Base-by-base conservation (phyloP, 1,140 invertebrate species). In the Drosophila bipectinata region DNA sequence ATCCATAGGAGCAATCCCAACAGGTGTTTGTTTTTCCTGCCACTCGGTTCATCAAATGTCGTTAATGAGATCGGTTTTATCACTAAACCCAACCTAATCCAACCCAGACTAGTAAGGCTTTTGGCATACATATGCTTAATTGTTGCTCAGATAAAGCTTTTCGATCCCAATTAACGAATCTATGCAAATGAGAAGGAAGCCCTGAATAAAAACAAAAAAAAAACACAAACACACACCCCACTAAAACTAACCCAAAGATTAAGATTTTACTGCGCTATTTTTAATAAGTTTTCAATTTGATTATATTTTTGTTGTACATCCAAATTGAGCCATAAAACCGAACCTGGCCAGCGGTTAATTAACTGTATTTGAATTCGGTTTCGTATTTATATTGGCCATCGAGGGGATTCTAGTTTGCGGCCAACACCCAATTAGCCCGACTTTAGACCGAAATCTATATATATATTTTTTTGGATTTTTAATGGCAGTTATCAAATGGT, bases 221-320 rank as follows among this genome's bases (percentile, higher is more conserved):
- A 8, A 14, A 41, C 9, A n/a, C 8, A 14, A 14, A 1, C 6
- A n/a, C 3, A 41, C 34, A 10, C 63, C 72, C 56, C 28, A 55
- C 37, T 15, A 24, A 39, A 39, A 54, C 41, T 24, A 63, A 4
- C 26, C 32, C 30, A 51, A 51, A 32, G 1, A 10, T 12, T 4
- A 49, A 49, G 24, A 71, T 63, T 85, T 72, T 58, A 79, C 59
- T 78, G 60, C 72, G 63, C 53, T 34, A 69, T 77, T 67, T 82
- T 80, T 84, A 71, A 87, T 84, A 84, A 84, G 83, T 80, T 84
- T 78, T 77, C 81, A 85, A 74, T 85, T 85, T 77, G 61, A 62
- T 76, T 66, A 77, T 84, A 77, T 74, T 78, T 84, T 74, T 77
- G 56, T 77, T 63, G 54, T 63, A 87, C 83, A 48, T 67, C 60